These are phyloP conservation scores for Ptilorrhoa leucosticta DNA, from an alignment of 2,113 vertebrate genomes.

Conservation along the genomic window DNA sequence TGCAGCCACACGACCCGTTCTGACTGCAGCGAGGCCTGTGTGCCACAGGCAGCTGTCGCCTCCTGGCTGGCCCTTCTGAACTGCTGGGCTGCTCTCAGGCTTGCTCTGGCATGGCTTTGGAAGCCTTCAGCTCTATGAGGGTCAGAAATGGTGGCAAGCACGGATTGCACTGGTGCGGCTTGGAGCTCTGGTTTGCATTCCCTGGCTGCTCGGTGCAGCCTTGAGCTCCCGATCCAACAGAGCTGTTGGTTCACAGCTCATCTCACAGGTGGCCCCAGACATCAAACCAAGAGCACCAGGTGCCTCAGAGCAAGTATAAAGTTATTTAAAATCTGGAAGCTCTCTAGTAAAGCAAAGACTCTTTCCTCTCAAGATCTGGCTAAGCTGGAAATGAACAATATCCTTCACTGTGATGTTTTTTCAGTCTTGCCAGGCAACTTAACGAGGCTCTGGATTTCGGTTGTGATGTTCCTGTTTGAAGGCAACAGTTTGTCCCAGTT, in stretches of 20 bases:
- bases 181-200: neutral
- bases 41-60: neutral
- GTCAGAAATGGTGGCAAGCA: neutral
- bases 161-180: neutral
- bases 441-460: neutral
- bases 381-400: neutral
- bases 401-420: neutral
- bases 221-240: neutral
- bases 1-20: fast-evolving
- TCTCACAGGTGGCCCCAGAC: neutral
- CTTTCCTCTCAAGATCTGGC: neutral
- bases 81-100: neutral
- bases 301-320: neutral
- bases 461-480: neutral
- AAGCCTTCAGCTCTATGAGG: neutral
- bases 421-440: neutral
- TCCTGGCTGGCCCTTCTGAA: neutral
- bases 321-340: neutral
- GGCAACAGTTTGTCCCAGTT: neutral
- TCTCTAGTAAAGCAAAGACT: neutral
- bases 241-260: neutral
- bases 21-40: fast-evolving
- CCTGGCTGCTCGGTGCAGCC: neutral
- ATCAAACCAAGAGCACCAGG: neutral
- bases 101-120: neutral